Percentiles rank a stretch among this genome's conserved stretches.
Evolutionary conservation across 2,797 vertebrate genomes (phyloP).

Genomic region (Xerus rutilus): DNA sequence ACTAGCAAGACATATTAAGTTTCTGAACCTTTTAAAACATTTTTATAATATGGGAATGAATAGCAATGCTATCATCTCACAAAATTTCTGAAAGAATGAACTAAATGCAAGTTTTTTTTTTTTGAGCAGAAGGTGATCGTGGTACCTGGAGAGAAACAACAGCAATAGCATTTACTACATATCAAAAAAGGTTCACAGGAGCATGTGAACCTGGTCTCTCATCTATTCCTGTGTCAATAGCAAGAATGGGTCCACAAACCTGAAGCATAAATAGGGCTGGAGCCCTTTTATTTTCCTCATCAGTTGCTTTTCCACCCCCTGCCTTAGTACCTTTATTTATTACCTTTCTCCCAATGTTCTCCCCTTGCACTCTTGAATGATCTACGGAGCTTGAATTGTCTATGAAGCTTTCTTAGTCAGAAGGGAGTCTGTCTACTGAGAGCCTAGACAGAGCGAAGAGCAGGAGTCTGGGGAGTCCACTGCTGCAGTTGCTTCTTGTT

Average conservation of each 20-base stretch:
- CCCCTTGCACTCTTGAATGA: background rate
- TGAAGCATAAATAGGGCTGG: background rate
- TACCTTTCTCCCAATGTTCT: background rate
- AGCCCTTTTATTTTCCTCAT: background rate
- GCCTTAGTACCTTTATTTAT: background rate
- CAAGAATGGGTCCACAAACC: background rate
- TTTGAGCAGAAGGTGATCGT: background rate
- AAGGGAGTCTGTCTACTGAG: background rate
- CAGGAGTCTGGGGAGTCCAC: too few relatives aligned
- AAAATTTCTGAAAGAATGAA: background rate
- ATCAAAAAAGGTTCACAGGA: background rate
- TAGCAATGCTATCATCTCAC: background rate
- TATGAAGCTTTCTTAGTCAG: background rate
- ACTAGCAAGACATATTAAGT: background rate
- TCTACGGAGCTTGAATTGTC: background rate
- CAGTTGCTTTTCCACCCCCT: background rate
- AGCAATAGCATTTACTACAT: too few relatives aligned
- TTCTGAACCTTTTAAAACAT: background rate
- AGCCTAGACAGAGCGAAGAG: background rate
- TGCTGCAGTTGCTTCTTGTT: background rate
- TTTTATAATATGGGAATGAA: background rate
- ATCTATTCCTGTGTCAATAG: background rate
- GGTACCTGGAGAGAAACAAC: too few relatives aligned
- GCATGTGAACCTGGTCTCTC: background rate
- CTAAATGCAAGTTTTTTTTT: too few relatives aligned